Percentiles rank a stretch among this genome's conserved stretches.
phyloP scores from a whole-genome alignment of 2,797 vertebrate species.

The Botia kubotai region DNA sequence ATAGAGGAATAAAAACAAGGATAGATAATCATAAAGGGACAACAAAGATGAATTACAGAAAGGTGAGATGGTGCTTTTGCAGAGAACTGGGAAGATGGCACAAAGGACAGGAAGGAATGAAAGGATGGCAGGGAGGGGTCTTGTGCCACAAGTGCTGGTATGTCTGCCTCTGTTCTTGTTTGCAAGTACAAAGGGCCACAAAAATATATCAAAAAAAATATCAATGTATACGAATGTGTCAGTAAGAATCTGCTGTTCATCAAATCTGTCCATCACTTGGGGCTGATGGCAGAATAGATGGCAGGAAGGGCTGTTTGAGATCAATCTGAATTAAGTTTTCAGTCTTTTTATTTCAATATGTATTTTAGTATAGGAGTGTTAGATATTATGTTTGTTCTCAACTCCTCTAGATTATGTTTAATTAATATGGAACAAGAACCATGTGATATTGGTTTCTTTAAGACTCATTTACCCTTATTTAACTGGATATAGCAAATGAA shows the following conservation, averaged over 20 bases:
- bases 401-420: background rate
- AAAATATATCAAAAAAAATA: slow-evolving; percentile 35
- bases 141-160: no score
- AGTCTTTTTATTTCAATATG: slow-evolving; percentile 6
- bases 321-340: slow-evolving; percentile 1
- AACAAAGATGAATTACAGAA: no score
- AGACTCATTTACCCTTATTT: background rate
- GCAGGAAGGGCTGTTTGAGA: background rate
- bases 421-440: background rate
- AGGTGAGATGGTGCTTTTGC: slow-evolving; percentile 23
- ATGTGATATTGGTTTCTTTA: background rate
- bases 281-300: slow-evolving; percentile 38
- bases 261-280: slow-evolving; percentile 39
- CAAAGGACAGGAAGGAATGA: slow-evolving; percentile 62
- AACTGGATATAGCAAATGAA: background rate
- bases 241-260: no score
- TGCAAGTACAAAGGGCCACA: slow-evolving; percentile 35
- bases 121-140: slow-evolving; percentile 57
- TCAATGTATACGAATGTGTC: slow-evolving; percentile 10
- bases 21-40: no score
- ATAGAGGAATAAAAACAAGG: no score
- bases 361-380: background rate
- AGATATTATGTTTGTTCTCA: slow-evolving; percentile 14
- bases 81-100: slow-evolving; percentile 40
- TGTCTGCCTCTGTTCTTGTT: slow-evolving; percentile 57